Base-by-base conservation (phyloP, 2,888 invertebrate species). In the Isoperla grammatica region DNA sequence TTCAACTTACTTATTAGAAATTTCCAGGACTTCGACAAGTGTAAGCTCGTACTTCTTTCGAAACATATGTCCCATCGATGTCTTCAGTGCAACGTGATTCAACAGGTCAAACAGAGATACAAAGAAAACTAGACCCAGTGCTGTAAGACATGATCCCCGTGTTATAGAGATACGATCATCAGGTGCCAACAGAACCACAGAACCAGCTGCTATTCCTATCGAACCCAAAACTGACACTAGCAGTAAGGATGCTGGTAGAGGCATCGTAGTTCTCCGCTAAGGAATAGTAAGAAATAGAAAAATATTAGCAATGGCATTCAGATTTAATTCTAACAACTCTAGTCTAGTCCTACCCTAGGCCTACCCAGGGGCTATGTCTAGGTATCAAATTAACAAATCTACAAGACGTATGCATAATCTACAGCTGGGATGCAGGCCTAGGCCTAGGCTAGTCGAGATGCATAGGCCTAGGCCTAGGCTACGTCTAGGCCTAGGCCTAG, bases 1-100 rank as follows among this genome's bases (percentile, higher is more conserved):
- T 29, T 4, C 35, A 23, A 79, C 83, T 78, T 69, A 87, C 88
- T 87, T 88, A 76, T 88, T 88, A 54, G 81, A 86, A 65, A 87
- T 86, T 70, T 88, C 88, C 66, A 84, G 77, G 49, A 87, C 83
- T 68, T 87, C 86, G 9, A 82, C 83, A 67, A 79, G 77, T 69
- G 79, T 81, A 13, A 88, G 79, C 55, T 81, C 79, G 75, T 85
- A 86, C 71, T 82, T 82, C 71, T 80, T 80, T 1, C 83, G 76
- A 67, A 85, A 78, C 49, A 78, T 75, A 23, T 79, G 75, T 17
- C 87, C 87, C 43, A 74, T 72, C 50, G 72, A 74, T 11, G 87
- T 86, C 69, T 80, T 79, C 68, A 85, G 73, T 29, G 81, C 78
- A 50, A 81, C 73, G 67, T 81, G 78, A 71, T 85, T 85, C 61